Percentiles rank a stretch among this genome's conserved stretches.
These are phyloP conservation scores for Leucosticte australis DNA, from an alignment of 2,113 vertebrate genomes.

Conservation along the genomic window DNA sequence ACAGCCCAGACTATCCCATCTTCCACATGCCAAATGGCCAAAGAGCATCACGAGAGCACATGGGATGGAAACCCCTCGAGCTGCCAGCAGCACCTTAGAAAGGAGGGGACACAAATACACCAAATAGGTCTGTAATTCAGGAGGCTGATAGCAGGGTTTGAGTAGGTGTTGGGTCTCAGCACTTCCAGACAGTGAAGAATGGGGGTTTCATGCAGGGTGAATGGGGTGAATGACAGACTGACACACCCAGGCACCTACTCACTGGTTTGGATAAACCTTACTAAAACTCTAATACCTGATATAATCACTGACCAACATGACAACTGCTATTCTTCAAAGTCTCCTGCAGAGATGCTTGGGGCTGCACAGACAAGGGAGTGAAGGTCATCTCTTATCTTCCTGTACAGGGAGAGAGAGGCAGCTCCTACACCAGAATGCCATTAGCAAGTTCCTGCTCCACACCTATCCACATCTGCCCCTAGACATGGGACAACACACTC, in stretches of 20 bases:
- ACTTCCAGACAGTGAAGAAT: conserved; percentile 57
- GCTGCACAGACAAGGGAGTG: conserved; percentile 15
- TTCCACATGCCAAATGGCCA: neutral
- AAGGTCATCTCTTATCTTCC: conserved; percentile 25
- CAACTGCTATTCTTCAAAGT: conserved; percentile 51
- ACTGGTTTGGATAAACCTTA: conserved; percentile 65
- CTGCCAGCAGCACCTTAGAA: conserved; percentile 56
- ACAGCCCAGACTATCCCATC: neutral
- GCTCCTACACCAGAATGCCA: conserved; percentile 11
- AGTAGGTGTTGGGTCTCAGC: conserved; percentile 49
- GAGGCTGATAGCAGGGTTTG: conserved; percentile 29
- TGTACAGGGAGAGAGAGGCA: conserved; percentile 45
- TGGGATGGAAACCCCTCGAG: neutral
- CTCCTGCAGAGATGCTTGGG: conserved; percentile 39
- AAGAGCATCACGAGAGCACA: neutral
- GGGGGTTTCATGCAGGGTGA: conserved; percentile 71
- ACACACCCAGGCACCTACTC: conserved; percentile 57
- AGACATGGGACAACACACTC: neutral
- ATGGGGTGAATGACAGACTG: conserved; percentile 34
- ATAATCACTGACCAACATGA: conserved; percentile 60
- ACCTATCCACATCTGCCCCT: neutral
- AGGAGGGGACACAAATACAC: conserved; percentile 24
- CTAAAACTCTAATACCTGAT: conserved; percentile 68
- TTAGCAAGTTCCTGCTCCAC: conserved; percentile 29
- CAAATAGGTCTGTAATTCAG: conserved; percentile 13